Conservation (phyloP, 1,140 invertebrate genomes). For the Drosophila orena region DNA sequence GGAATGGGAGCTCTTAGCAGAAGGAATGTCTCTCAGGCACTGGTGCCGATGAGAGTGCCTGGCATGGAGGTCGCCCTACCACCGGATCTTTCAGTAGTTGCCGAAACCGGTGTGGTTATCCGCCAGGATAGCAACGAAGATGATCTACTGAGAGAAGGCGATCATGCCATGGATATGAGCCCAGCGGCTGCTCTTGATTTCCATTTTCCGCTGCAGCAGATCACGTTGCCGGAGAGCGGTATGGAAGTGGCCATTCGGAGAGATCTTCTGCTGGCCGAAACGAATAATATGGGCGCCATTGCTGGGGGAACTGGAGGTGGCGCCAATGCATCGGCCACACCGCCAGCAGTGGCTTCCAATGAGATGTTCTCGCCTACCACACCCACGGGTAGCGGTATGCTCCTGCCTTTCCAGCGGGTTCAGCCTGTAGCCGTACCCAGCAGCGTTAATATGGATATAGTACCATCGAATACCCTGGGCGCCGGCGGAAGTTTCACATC, state of each 20-base stretch:
- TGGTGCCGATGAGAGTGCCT: conserved; percentile 55
- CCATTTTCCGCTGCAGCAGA: conserved; percentile 71
- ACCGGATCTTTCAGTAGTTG: conserved; percentile 80
- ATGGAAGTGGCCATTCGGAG: conserved; percentile 84
- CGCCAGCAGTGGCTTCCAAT: conserved; percentile 25
- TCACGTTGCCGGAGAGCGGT: conserved; percentile 76
- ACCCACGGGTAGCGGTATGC: conserved; percentile 68
- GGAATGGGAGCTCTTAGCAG: conserved; percentile 37
- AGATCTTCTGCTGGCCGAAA: conserved; percentile 71
- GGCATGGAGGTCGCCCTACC: conserved; percentile 84
- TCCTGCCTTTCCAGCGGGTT: conserved; percentile 82
- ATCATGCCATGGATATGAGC: conserved; percentile 67
- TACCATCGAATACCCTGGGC: conserved; percentile 64
- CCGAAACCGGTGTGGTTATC: conserved; percentile 75
- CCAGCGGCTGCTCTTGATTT: conserved; percentile 56
- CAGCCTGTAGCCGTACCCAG: conserved; percentile 81
- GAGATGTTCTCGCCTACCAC: conserved; percentile 83
- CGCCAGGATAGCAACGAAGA: conserved; percentile 76
- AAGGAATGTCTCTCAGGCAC: conserved; percentile 49
- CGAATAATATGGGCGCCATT: conserved; percentile 39
- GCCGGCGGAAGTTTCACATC: conserved; percentile 28
- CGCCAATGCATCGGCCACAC: conserved; percentile 1
- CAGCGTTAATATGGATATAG: conserved; percentile 75
- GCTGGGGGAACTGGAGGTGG: conserved; percentile 10
- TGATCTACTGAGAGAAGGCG: conserved; percentile 48